Evolutionary conservation across 2,888 invertebrate genomes (phyloP).

Genomic region (Zelleria hepariella): DNA sequence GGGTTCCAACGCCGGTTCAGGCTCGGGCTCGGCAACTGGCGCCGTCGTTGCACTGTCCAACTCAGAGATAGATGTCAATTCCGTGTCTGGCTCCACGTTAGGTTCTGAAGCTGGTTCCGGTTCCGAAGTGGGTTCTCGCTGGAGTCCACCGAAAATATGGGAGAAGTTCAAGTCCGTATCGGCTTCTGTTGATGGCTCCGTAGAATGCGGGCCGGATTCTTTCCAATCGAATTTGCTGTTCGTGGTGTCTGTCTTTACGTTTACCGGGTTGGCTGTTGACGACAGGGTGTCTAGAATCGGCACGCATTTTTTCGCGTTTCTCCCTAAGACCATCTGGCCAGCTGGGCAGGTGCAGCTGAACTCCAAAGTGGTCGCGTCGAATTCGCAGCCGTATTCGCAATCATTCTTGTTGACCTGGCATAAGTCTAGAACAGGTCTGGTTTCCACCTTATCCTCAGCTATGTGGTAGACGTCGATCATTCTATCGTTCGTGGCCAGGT

Average conservation of each 20-base stretch:
- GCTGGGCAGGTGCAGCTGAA: constrained; percentile 78
- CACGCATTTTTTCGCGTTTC: constrained; percentile 57
- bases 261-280: constrained; percentile 17
- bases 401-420: constrained; percentile 76
- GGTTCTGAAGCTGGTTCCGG: not conserved
- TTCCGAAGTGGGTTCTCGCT: constrained; percentile 4
- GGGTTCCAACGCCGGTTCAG: constrained; percentile 21
- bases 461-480: constrained; percentile 69
- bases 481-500: constrained; percentile 62
- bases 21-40: constrained; percentile 3
- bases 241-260: constrained; percentile 17
- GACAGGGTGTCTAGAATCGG: constrained; percentile 27
- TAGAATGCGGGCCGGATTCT: constrained; percentile 15
- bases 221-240: constrained; percentile 17
- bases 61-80: not conserved
- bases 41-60: not conserved
- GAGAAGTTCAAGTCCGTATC: constrained; percentile 40
- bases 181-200: constrained; percentile 38
- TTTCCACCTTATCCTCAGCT: constrained; percentile 46
- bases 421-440: constrained; percentile 70
- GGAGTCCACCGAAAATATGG: constrained; percentile 36
- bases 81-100: not conserved
- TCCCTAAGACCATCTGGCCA: constrained; percentile 52
- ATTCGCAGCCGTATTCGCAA: constrained; percentile 78
- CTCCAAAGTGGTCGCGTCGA: constrained; percentile 73